Evolutionary conservation across 2,113 vertebrate species (phyloP), one percentile per base, ranked within the genome.

Genomic region (Microcebus lehilahytsara): DNA sequence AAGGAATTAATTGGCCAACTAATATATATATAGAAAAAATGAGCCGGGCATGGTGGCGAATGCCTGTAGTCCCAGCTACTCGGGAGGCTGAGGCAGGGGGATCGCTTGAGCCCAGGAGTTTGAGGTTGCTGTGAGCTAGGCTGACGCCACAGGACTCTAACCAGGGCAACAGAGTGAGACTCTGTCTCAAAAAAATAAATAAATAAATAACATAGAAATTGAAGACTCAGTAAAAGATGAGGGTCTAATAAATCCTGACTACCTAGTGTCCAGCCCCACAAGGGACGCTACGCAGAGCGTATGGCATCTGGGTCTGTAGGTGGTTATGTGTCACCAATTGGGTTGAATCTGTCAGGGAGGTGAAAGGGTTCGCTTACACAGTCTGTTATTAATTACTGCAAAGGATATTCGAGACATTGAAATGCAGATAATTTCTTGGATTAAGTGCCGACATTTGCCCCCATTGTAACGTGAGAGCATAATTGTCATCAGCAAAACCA

Each of bases 361-460:
- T 94, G 86, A 95, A 95, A 92, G 89, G 89, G 78, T 79, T 71
- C 14, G 9, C 89, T 95, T 92, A 34, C 75, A 80, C 83, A 81
- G 75, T 83, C 91, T 94, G 95, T 87, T 94, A 90, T 90, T 97
- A 90, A 97, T 97, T 97, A 84, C 86, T 77, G 30, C 93, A 81
- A 94, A 96, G 74, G 80, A 86, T 96, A 97, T 93, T 96, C 84
- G 56, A 30, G 20, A 96, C 80, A 88, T 9, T 94, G 96, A 97
- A 97, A 97, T 66, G 92, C 86, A 95, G 86, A 93, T 91, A 87
- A 93, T 96, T 97, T 93, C 93, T 94, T 4, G 1, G 53, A 98
- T 96, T 91, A 97, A 97, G 91, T 69, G 85, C 69, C 94, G 81
- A 90, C 96, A 98, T 89, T 91, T 97, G 96, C 95, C 95, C 93